Base-by-base conservation (phyloP, 2,113 vertebrate species). In the Hemichromis elongatus region DNA sequence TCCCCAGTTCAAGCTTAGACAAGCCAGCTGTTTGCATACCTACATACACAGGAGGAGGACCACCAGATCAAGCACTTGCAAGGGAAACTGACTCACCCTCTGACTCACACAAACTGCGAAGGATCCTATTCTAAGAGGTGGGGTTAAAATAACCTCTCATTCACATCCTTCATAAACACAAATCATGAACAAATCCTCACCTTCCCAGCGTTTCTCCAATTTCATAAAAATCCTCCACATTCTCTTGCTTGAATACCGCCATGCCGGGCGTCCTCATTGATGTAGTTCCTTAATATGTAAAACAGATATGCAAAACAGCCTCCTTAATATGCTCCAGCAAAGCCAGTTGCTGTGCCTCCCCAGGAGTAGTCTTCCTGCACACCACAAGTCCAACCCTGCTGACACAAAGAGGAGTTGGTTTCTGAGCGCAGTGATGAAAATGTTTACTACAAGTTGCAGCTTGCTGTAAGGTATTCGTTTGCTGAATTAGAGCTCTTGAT, bases 211-310 rank as follows among this genome's bases (percentile, higher is more conserved):
- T 97, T 91, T 98, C 97, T 55, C 96, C 96, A 5, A 99, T 96
- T 92, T 98, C 97, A 3, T 99, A 99, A 86, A 97, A 92, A 1
- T 99, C 98, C 59, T 98, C 98, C 88, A 99, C 97, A 90, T 96
- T 97, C 94, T 99, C 97, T 89, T 99, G 97, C 87, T 99, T 99
- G 95, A 99, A 99, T 21, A 96, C 92, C 80, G 97, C 97, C 98
- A 99, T 99, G 80, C 93, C 92, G 68, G 93, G 94, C 87, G 92
- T 97, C 96, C 89, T 97, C 98, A 97, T 98, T 89, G 96, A 95
- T 95, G 85, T 91, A 26, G 33, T 56, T 80, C 80, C 82, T 87
- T 55, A 89, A 88, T 85, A 37, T 21, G 75, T 47, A 73, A 73
- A 73, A 26, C 40, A 28, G 66, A 73, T 73, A 28, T 45, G 66